phyloP scores from a whole-genome alignment of 2,888 invertebrate genomes.

The Athetis lepigone region DNA sequence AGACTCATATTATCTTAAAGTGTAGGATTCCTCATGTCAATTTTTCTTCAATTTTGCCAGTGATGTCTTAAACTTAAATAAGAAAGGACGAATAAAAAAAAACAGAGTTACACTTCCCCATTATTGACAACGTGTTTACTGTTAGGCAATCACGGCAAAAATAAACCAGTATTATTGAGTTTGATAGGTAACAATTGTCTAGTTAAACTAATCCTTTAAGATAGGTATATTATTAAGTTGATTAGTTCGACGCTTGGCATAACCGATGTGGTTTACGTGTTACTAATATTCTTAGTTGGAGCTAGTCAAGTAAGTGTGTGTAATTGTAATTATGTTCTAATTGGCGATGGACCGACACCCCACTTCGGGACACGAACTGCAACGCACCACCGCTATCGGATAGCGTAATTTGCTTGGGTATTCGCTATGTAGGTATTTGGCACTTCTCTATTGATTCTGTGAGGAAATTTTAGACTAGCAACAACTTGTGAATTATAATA shows the following conservation, averaged over 20 bases:
- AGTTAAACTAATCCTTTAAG: too few relatives aligned
- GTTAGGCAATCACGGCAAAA: too few relatives aligned
- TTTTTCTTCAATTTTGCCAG: too few relatives aligned
- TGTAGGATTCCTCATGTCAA: too few relatives aligned
- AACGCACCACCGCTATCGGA: slow-evolving; percentile 20
- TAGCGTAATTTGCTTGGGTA: slow-evolving; percentile 9
- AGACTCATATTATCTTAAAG: too few relatives aligned
- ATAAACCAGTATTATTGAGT: too few relatives aligned
- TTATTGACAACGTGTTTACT: too few relatives aligned
- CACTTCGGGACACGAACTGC: slow-evolving; percentile 17
- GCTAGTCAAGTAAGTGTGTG: slow-evolving; percentile 28
- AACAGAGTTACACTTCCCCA: too few relatives aligned
- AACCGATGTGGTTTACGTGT: neutral
- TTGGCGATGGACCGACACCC: slow-evolving; percentile 38
- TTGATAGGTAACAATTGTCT: too few relatives aligned
- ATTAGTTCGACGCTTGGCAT: too few relatives aligned
- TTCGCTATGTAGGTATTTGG: slow-evolving; percentile 14
- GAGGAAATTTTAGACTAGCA: neutral
- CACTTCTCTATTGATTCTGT: slow-evolving; percentile 11
- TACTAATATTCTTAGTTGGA: neutral
- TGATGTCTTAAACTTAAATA: too few relatives aligned
- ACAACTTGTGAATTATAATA: neutral
- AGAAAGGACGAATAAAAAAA: too few relatives aligned
- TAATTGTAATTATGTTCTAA: slow-evolving; percentile 38
- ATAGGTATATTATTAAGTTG: neutral